phyloP scores from a whole-genome alignment of 2,113 vertebrate genomes.

The Peromyscus maniculatus region DNA sequence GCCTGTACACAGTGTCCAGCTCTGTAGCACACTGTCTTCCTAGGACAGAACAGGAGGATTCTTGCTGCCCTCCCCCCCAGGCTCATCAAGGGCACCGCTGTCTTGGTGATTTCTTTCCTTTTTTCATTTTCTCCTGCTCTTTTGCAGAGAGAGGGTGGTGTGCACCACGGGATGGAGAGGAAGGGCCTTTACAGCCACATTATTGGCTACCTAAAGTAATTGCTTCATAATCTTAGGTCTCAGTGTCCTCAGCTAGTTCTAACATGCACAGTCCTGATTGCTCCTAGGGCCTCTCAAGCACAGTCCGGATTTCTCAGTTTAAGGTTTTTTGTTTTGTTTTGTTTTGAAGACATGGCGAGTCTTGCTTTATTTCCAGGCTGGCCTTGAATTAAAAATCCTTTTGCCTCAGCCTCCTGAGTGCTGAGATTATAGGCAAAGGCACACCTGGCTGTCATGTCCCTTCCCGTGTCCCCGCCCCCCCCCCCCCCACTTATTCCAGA shows the following conservation, averaged over 20 bases:
- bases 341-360: background rate
- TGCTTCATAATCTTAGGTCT: background rate
- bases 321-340: background rate
- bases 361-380: background rate
- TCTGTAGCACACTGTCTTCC: background rate
- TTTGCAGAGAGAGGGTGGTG: background rate
- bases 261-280: background rate
- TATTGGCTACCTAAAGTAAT: background rate
- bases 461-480: no score
- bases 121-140: background rate
- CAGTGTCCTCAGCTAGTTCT: background rate
- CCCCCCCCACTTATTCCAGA: background rate
- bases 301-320: background rate
- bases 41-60: background rate
- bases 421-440: background rate
- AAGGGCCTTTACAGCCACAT: background rate
- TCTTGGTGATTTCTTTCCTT: conserved; percentile 1
- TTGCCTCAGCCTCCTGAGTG: background rate
- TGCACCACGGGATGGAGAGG: background rate
- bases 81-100: background rate
- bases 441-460: no score
- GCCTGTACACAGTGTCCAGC: background rate
- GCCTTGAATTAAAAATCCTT: background rate
- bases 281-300: background rate
- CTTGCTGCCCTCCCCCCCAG: background rate